These are phyloP conservation scores for Drosophila orosa DNA, from an alignment of 1,140 invertebrate species.

Conservation along the genomic window DNA sequence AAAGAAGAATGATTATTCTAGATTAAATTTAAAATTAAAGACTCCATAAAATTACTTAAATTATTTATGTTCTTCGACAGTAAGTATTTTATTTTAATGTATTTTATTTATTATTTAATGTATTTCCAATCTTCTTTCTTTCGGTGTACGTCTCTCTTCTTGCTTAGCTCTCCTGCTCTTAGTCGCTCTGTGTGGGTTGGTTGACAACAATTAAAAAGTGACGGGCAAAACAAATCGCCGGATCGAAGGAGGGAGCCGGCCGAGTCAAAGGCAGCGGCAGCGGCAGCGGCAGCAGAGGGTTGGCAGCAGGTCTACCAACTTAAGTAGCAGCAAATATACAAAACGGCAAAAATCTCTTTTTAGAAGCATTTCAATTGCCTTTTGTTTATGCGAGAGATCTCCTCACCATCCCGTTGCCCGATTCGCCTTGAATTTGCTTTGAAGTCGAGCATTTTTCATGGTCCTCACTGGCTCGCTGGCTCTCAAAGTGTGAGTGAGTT, in stretches of 20 bases:
- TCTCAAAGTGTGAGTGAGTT: conserved; percentile 22
- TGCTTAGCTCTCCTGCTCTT: background rate
- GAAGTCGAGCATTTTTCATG: conserved; percentile 58
- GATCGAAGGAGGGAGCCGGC: conserved; percentile 11
- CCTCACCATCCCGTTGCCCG: background rate
- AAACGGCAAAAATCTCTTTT: conserved; percentile 45
- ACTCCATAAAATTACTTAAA: background rate
- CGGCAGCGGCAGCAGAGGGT: background rate
- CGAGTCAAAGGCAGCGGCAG: conserved; percentile 7
- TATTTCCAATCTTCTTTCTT: background rate
- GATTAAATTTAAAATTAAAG: too few species aligned
- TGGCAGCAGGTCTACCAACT: conserved; percentile 44
- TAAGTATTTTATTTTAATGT: background rate
- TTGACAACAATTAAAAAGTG: conserved; percentile 81
- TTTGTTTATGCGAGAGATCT: conserved; percentile 64
- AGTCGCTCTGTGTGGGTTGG: conserved; percentile 65
- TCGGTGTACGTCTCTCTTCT: background rate
- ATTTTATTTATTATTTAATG: too few species aligned
- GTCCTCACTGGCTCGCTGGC: conserved; percentile 1
- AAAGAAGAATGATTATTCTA: too few species aligned
- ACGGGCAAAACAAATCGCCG: conserved; percentile 57
- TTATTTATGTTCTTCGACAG: background rate
- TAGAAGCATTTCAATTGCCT: conserved; percentile 74
- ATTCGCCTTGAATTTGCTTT: conserved; percentile 53
- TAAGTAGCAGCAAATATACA: conserved; percentile 77